phyloP scores from a whole-genome alignment of 1,140 invertebrate species.

The Chironomus tepperi region DNA sequence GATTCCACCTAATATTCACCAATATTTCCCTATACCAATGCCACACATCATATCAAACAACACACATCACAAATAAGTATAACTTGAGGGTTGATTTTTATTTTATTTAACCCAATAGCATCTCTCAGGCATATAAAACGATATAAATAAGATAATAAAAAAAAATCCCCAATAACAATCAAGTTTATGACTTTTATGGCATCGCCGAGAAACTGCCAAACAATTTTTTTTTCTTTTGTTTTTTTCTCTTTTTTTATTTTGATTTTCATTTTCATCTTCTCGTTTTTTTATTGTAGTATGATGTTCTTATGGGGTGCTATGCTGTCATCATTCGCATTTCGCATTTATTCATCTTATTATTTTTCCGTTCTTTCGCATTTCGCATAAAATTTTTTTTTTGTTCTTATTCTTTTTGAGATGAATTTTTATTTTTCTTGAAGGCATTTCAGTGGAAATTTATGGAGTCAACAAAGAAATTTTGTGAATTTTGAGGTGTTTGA shows the following conservation, averaged over 20 bases:
- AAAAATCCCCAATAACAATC: conserved; percentile 24
- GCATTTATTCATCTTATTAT: neutral
- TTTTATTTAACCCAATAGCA: conserved; percentile 16
- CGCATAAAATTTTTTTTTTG: neutral
- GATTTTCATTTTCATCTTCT: neutral
- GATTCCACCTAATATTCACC: neutral
- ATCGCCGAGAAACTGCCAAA: conserved; percentile 21
- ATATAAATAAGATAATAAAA: conserved; percentile 23
- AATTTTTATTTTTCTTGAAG: too few species aligned
- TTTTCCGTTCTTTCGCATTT: neutral
- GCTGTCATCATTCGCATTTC: neutral
- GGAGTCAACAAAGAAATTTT: too few species aligned
- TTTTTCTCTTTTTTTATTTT: neutral
- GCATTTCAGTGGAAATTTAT: too few species aligned
- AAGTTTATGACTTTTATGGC: conserved; percentile 22
- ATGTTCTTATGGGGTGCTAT: neutral
- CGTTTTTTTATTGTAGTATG: neutral
- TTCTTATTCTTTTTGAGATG: too few species aligned
- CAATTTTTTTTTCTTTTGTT: neutral
- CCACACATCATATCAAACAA: neutral
- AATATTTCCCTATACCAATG: neutral
- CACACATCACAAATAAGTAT: conserved; percentile 4
- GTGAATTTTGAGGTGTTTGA: too few species aligned
- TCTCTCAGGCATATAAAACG: conserved; percentile 18
- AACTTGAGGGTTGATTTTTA: conserved; percentile 8